A percentile compares a stretch with the other conserved stretches of the same genome.
Conservation (phyloP, 2,888 invertebrate species). For the Monoplex corrugatus region DNA sequence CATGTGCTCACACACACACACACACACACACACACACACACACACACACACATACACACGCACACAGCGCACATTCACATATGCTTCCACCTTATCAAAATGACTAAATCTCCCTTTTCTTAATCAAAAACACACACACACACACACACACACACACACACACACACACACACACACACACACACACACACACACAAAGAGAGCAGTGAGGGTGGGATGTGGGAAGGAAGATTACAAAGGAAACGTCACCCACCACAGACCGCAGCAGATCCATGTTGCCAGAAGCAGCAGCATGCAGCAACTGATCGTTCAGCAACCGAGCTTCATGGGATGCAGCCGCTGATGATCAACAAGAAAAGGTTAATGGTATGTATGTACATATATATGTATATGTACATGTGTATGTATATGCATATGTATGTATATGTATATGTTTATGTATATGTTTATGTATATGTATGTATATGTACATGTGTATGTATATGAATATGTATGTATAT, state of each 20-base stretch:
- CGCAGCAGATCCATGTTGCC: conserved; percentile 85
- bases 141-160: too few relatives aligned
- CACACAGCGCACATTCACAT: too few relatives aligned
- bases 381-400: neutral
- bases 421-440: neutral
- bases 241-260: conserved; percentile 83
- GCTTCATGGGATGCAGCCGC: conserved; percentile 49
- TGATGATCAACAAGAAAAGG: neutral
- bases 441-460: neutral
- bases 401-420: neutral
- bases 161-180: too few relatives aligned
- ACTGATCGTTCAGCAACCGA: conserved; percentile 60
- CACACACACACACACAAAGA: too few relatives aligned
- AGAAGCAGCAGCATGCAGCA: conserved; percentile 86
- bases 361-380: neutral
- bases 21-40: too few relatives aligned
- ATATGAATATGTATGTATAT: neutral
- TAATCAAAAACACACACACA: too few relatives aligned
- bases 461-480: neutral
- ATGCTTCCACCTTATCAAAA: too few relatives aligned
- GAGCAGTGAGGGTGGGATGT: too few relatives aligned
- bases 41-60: too few relatives aligned
- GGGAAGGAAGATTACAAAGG: too few relatives aligned
- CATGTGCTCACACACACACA: too few relatives aligned
- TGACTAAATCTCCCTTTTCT: too few relatives aligned